Evolutionary conservation across 2,113 vertebrate genomes (phyloP).

Genomic region (Theristicus caerulescens): DNA sequence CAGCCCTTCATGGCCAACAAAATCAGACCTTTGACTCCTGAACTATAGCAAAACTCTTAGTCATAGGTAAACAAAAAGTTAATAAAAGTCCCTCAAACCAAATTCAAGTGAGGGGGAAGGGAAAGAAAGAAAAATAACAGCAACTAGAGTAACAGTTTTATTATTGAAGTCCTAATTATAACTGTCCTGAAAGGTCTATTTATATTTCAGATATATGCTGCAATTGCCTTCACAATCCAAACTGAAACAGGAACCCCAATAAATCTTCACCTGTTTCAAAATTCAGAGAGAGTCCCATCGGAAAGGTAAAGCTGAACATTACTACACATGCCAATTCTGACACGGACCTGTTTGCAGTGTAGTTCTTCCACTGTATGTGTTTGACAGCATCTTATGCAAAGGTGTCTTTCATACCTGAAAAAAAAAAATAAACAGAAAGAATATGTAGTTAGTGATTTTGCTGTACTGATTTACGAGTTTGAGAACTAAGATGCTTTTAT

Average conservation of each 20-base stretch:
- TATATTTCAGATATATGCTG: background rate
- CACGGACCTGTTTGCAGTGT: background rate
- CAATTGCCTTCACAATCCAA: background rate
- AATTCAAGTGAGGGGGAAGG: background rate
- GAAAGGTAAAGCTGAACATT: background rate
- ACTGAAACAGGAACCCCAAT: background rate
- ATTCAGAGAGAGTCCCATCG: background rate
- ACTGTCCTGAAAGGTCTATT: background rate
- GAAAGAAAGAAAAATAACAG: too few relatives aligned
- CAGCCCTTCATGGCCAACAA: background rate
- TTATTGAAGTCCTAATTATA: background rate
- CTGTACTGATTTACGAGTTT: background rate
- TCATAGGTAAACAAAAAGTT: background rate
- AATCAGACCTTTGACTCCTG: slow-evolving; percentile 9
- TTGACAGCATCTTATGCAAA: background rate
- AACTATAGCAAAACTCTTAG: background rate
- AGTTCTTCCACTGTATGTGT: background rate
- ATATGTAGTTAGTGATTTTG: background rate
- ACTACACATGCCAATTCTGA: background rate
- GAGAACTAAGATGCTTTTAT: background rate
- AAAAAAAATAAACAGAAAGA: background rate
- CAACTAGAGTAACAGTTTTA: background rate
- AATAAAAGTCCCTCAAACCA: background rate
- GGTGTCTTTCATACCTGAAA: background rate
- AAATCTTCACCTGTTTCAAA: background rate